These are phyloP conservation scores for Epinephelus fuscoguttatus DNA, from an alignment of 2,113 vertebrate species.

Conservation along the genomic window DNA sequence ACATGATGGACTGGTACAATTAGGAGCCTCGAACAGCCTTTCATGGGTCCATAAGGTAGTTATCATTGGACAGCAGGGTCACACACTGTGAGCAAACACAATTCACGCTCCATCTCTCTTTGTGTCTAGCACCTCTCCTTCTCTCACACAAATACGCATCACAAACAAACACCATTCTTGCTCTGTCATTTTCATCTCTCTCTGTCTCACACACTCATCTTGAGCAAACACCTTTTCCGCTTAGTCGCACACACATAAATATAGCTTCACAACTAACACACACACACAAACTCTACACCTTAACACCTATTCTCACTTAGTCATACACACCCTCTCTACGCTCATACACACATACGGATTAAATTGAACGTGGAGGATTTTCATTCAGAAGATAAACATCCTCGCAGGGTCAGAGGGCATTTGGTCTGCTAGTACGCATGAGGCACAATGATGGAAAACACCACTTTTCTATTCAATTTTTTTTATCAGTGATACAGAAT, in stretches of 20 bases:
- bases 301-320: conserved; percentile 15
- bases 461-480: not conserved
- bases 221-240: conserved; percentile 22
- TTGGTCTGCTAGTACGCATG: not conserved
- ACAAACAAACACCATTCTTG: conserved; percentile 9
- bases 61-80: conserved; percentile 50
- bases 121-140: not conserved
- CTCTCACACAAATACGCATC: conserved; percentile 5
- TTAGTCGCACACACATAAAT: conserved; percentile 9
- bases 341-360: not conserved
- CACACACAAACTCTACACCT: not conserved
- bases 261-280: not conserved
- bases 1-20: conserved; percentile 28
- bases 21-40: conserved; percentile 13
- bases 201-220: conserved; percentile 12
- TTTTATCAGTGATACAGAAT: not conserved
- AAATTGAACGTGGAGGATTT: conserved; percentile 17
- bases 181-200: not conserved
- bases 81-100: conserved; percentile 10
- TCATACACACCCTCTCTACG: not conserved
- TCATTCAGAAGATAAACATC: conserved; percentile 4
- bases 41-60: conserved; percentile 43
- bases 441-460: not conserved
- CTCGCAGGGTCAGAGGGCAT: not conserved
- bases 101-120: not conserved